Evolutionary conservation across 2,888 invertebrate species (phyloP), one percentile per base, ranked within the genome.

Genomic region (Chouioia cunea): DNA sequence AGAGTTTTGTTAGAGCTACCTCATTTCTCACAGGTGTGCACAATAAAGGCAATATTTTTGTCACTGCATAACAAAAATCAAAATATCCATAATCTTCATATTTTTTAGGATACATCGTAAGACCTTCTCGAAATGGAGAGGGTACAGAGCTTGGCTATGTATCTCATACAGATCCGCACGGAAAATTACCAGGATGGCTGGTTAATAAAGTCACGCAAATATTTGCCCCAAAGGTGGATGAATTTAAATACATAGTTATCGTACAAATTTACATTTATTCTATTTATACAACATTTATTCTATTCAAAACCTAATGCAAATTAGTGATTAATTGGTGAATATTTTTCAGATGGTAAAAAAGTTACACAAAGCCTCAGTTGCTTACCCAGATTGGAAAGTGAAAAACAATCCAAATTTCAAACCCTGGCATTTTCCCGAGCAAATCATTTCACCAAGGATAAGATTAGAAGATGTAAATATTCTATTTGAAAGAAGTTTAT

Each of bases 341-440:
- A 43, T 48, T n/a, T 80, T 79, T 48, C 69, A 90, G 90, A 87
- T 96, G 81, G 92, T 96, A 1, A 92, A 93, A 80, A 92, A 93
- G 81, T 86, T 97, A 70, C 91, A 93, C 76, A 92, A 94, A 77
- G 96, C 96, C 0, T 92, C 93, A 14, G 87, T 91, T n/a, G 91
- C 91, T 27, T 97, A 97, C 85, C 89, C 91, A 12, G 88, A 87
- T 15, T 97, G 97, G 97, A 97, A 97, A 86, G 81, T 87, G 71
- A 90, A 91, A 43, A 89, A 92, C 80, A 89, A 91, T 79, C 93
- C 94, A 0, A 88, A 91, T 80, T 89, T 89, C 81, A 96, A 95
- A 82, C 96, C 97, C 0, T 97, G 97, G 97, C 89, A 93, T 68
- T 91, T 90, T 83, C 96, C 96, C 0, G 96, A 96, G 81, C 95